Percentiles rank a stretch among this genome's conserved stretches.
phyloP scores from a whole-genome alignment of 2,113 vertebrate genomes.

The Petrocephalus zakoni region DNA sequence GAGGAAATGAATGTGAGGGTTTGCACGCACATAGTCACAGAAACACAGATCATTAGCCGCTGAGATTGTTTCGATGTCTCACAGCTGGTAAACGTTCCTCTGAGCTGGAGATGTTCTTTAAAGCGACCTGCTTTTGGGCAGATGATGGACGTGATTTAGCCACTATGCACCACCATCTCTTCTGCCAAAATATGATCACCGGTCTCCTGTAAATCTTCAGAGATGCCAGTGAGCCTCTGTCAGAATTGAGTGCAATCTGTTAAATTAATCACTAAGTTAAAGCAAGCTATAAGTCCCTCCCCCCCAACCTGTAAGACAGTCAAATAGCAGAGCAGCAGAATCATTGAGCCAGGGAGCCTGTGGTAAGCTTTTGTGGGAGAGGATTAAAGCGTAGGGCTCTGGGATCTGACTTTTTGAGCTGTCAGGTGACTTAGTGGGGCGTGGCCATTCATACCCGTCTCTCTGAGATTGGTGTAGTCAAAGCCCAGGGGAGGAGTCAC shows the following conservation, averaged over 20 bases:
- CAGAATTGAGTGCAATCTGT: neutral
- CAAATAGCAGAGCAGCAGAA: neutral
- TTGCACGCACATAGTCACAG: conserved; percentile 10
- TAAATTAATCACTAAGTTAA: neutral
- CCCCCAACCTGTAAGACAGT: neutral
- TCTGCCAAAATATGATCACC: neutral
- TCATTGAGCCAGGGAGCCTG: neutral
- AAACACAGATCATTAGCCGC: conserved; percentile 22
- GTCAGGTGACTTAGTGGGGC: neutral
- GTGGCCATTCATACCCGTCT: neutral
- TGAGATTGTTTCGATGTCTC: conserved; percentile 1
- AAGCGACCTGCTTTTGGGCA: neutral
- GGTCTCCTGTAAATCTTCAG: neutral
- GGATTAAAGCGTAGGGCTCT: neutral
- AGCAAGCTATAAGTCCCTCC: neutral
- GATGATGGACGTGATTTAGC: conserved; percentile 6
- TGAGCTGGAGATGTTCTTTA: neutral
- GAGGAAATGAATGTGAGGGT: neutral
- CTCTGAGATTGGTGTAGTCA: neutral
- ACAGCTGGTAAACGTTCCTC: neutral
- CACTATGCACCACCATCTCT: neutral
- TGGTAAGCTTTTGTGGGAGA: neutral
- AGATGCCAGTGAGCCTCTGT: neutral
- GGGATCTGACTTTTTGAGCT: neutral
- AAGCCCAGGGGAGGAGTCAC: neutral